These are phyloP conservation scores for Teleogryllus oceanicus DNA, from an alignment of 2,888 invertebrate genomes.

Conservation along the genomic window DNA sequence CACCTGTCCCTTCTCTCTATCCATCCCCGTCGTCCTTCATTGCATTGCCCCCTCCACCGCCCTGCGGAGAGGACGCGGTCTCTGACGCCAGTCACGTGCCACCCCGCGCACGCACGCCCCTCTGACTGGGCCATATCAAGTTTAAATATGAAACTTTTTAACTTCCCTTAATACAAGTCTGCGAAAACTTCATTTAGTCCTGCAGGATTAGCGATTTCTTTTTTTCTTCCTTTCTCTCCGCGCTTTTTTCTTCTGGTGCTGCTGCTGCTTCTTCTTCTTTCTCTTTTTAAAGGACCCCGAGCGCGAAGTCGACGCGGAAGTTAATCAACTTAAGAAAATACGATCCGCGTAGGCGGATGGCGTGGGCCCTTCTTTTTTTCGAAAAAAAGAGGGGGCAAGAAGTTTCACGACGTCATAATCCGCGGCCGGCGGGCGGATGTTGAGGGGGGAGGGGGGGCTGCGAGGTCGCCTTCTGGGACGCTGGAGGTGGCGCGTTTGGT, in stretches of 20 bases:
- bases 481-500: too few relatives aligned
- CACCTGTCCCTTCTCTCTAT: too few relatives aligned
- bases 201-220: slow-evolving; percentile 18
- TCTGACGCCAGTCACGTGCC: neutral
- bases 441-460: too few relatives aligned
- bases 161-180: slow-evolving; percentile 18
- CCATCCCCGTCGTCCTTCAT: too few relatives aligned
- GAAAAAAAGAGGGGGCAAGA: too few relatives aligned
- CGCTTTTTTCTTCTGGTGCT: neutral
- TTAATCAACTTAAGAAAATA: slow-evolving; percentile 12
- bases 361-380: too few relatives aligned
- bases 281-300: neutral
- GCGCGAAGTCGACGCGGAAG: neutral
- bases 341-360: neutral
- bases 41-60: too few relatives aligned
- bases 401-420: too few relatives aligned
- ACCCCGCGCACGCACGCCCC: neutral
- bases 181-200: slow-evolving; percentile 7
- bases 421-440: too few relatives aligned
- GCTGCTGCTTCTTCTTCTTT: neutral
- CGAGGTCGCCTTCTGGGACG: too few relatives aligned
- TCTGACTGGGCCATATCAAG: neutral
- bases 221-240: neutral
- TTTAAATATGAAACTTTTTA: slow-evolving; percentile 18
- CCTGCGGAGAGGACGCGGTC: neutral